Percentiles rank a stretch among this genome's conserved stretches.
Evolutionary conservation across 2,113 vertebrate genomes (phyloP).

Genomic region (Lampris incognitus): DNA sequence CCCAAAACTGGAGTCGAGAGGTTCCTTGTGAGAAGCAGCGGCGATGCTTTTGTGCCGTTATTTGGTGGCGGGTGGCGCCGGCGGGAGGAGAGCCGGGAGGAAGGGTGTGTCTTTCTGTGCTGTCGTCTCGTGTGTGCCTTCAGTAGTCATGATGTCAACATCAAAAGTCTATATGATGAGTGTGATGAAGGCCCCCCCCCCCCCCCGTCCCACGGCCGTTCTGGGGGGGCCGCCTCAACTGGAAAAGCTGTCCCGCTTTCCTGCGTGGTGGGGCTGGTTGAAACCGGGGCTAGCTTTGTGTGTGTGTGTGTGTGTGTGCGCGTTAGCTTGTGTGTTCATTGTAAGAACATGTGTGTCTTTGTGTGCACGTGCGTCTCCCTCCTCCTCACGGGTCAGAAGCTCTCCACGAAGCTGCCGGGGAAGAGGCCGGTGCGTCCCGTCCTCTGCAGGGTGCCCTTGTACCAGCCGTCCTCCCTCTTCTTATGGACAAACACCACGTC

Average conservation of each 20-base stretch:
- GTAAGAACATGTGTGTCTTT: constrained; percentile 43
- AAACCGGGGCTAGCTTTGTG: constrained; percentile 29
- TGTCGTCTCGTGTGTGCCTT: constrained; percentile 60
- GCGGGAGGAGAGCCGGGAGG: constrained; percentile 62
- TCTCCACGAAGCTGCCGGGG: constrained; percentile 97
- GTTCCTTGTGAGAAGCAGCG: constrained; percentile 71
- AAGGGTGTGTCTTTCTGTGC: constrained; percentile 57
- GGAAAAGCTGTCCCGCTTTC: constrained; percentile 38
- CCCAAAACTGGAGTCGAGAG: constrained; percentile 71
- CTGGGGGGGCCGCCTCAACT: background rate
- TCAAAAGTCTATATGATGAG: constrained; percentile 19
- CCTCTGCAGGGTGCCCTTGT: constrained; percentile 96
- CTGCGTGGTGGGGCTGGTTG: constrained; percentile 41
- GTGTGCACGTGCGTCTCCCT: constrained; percentile 37
- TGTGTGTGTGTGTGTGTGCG: constrained; percentile 19
- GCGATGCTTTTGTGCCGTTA: constrained; percentile 67
- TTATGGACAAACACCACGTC: constrained; percentile 98
- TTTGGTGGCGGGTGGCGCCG: constrained; percentile 74
- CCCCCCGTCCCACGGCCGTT: constrained; percentile 1
- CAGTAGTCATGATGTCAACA: constrained; percentile 58
- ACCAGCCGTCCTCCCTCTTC: constrained; percentile 98
- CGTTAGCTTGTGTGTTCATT: background rate
- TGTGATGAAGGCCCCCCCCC: constrained; percentile 12
- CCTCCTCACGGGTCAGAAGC: constrained; percentile 85
- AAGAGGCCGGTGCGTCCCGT: constrained; percentile 97